These are phyloP conservation scores for Idaea aversata DNA, from an alignment of 2,888 invertebrate species.

Conservation along the genomic window DNA sequence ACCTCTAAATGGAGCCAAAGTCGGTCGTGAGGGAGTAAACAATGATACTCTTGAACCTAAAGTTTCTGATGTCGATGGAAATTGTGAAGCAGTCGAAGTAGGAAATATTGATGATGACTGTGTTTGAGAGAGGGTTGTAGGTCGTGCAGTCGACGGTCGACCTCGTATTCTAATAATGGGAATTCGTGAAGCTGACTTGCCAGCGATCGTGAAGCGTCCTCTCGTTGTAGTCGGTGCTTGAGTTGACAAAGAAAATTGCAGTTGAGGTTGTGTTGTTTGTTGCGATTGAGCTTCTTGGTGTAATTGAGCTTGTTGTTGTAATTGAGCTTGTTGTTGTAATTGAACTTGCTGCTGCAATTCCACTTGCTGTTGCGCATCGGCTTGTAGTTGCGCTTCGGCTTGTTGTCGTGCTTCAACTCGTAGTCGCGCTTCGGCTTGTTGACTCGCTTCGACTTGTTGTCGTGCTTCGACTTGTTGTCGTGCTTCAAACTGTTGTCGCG, in stretches of 20 bases:
- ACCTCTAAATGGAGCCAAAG: not conserved
- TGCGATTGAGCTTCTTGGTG: not conserved
- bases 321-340: conserved; percentile 1
- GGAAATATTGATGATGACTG: not conserved
- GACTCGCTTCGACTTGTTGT: not conserved
- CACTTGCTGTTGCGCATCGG: not conserved
- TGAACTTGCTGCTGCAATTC: not conserved
- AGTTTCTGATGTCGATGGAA: not conserved
- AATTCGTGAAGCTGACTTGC: not conserved
- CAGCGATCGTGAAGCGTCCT: not conserved
- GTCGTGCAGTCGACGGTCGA: not conserved
- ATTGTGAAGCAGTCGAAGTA: not conserved
- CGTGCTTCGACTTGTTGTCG: not conserved
- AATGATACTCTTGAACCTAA: not conserved
- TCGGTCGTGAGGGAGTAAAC: not conserved
- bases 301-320: not conserved
- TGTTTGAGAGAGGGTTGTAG: not conserved
- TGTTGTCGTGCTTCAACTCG: not conserved
- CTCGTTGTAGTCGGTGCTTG: not conserved
- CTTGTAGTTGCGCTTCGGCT: not conserved
- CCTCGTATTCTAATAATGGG: not conserved
- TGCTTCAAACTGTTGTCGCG: too few relatives aligned
- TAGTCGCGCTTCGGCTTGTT: not conserved
- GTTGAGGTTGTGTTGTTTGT: conserved; percentile 4
- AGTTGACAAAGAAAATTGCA: not conserved